Conservation (phyloP, 2,888 invertebrate species). For the Drosophila macrothrix region DNA sequence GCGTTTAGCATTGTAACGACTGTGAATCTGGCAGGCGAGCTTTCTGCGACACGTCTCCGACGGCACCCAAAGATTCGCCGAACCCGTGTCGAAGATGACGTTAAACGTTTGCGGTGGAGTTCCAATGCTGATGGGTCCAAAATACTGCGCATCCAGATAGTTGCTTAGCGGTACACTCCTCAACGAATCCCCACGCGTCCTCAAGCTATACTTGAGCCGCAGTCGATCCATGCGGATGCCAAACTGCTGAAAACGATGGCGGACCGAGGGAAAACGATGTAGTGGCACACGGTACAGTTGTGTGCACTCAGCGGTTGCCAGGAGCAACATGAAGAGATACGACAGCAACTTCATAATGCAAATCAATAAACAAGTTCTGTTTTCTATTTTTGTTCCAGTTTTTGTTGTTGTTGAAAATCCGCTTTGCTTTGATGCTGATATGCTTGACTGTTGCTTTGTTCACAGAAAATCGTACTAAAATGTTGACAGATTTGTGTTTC, state of each 20-base stretch:
- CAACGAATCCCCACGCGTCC: conserved; percentile 82
- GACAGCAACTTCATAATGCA: conserved; percentile 39
- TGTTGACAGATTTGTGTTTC: conserved; percentile 32
- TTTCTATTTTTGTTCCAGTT: neutral
- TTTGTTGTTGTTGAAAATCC: conserved; percentile 25
- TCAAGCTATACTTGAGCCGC: conserved; percentile 83
- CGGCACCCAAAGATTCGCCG: conserved; percentile 99
- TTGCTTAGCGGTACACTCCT: conserved; percentile 92
- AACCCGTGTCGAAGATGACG: conserved; percentile 99
- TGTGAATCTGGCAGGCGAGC: conserved; percentile 97
- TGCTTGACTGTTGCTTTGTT: conserved; percentile 35
- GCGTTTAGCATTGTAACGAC: conserved; percentile 95
- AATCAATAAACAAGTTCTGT: conserved; percentile 17
- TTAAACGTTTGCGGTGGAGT: conserved; percentile 95
- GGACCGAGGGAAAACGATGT: conserved; percentile 88
- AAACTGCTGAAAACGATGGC: conserved; percentile 89
- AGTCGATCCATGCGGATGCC: conserved; percentile 87
- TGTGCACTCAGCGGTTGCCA: conserved; percentile 1
- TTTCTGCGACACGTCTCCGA: conserved; percentile 97
- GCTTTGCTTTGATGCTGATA: conserved; percentile 49
- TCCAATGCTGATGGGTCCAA: conserved; percentile 95
- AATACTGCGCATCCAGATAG: conserved; percentile 98
- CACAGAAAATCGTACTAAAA: conserved; percentile 4
- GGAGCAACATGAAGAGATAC: conserved; percentile 2
- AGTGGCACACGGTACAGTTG: conserved; percentile 88